phyloP scores from a whole-genome alignment of 2,797 vertebrate species.

The Pterois miles region DNA sequence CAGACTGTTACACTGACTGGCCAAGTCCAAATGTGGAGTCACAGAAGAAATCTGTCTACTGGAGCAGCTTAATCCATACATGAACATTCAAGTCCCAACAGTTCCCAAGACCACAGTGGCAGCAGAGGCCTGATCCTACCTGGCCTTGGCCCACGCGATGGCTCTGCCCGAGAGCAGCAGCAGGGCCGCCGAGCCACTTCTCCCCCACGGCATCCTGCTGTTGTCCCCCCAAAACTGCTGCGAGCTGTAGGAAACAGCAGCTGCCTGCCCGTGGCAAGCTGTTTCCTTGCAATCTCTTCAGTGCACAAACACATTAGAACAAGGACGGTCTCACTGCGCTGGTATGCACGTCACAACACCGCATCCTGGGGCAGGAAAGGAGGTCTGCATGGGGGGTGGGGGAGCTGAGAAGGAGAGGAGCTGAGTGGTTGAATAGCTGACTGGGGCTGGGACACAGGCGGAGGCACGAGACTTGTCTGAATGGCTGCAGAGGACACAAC shows the following conservation, averaged over 20 bases:
- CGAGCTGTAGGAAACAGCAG: constrained; percentile 80
- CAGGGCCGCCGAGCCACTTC: constrained; percentile 67
- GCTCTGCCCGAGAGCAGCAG: constrained; percentile 68
- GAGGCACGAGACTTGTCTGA: constrained; percentile 28
- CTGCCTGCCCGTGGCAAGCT: constrained; percentile 79
- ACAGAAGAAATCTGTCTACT: background rate
- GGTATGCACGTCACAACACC: constrained; percentile 63
- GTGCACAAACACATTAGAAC: constrained; percentile 76
- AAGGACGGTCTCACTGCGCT: constrained; percentile 64
- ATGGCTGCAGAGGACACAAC: constrained; percentile 29
- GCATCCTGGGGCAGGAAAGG: constrained; percentile 85
- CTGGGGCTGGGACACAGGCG: constrained; percentile 33
- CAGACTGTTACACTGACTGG: background rate
- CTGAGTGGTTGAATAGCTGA: constrained; percentile 52
- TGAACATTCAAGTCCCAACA: background rate
- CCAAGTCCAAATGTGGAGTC: background rate
- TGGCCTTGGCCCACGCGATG: constrained; percentile 70
- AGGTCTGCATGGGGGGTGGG: constrained; percentile 52
- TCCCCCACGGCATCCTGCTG: constrained; percentile 83
- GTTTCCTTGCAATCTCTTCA: constrained; percentile 78
- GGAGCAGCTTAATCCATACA: constrained; percentile 18
- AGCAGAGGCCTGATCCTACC: constrained; percentile 71
- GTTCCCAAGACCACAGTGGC: background rate
- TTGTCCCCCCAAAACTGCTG: constrained; percentile 51
- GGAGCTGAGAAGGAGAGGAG: constrained; percentile 11